Evolutionary conservation across 2,888 invertebrate species (phyloP).

Genomic region (Drosophila kuntzei): DNA sequence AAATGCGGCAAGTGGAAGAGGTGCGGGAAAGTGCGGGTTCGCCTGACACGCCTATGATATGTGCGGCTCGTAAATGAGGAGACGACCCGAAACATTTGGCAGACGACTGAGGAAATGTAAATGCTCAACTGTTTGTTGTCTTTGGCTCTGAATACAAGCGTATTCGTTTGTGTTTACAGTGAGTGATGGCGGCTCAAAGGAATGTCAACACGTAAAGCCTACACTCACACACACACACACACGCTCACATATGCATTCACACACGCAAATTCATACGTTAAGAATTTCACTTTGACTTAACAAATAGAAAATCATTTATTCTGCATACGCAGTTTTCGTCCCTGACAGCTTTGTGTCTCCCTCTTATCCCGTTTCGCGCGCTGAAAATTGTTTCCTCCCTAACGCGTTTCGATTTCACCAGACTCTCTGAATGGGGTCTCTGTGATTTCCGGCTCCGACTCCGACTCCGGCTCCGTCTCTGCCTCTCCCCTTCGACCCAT

Average conservation of each 20-base stretch:
- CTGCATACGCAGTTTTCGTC: constrained; percentile 62
- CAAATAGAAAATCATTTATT: constrained; percentile 82
- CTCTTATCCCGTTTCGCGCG: not conserved
- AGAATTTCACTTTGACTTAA: constrained; percentile 74
- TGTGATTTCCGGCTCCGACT: constrained; percentile 60
- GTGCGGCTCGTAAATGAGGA: constrained; percentile 69
- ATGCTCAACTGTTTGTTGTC: constrained; percentile 66
- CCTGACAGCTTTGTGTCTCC: constrained; percentile 35
- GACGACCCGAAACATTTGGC: constrained; percentile 52
- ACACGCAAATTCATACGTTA: constrained; percentile 32
- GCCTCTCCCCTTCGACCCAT: constrained; percentile 18
- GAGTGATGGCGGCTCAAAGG: constrained; percentile 80
- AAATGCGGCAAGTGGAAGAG: not conserved
- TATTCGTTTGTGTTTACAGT: constrained; percentile 52
- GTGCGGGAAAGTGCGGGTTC: not conserved
- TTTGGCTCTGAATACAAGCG: constrained; percentile 39
- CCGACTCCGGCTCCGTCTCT: not conserved
- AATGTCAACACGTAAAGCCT: constrained; percentile 77
- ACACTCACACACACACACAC: constrained; percentile 35
- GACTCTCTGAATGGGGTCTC: constrained; percentile 30
- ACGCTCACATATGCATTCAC: constrained; percentile 19
- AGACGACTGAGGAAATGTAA: constrained; percentile 67
- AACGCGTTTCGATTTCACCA: constrained; percentile 70
- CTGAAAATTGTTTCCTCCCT: constrained; percentile 47
- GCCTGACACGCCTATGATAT: constrained; percentile 46